Base-by-base conservation (phyloP, 2,797 vertebrate genomes). In the Limosa lapponica region DNA sequence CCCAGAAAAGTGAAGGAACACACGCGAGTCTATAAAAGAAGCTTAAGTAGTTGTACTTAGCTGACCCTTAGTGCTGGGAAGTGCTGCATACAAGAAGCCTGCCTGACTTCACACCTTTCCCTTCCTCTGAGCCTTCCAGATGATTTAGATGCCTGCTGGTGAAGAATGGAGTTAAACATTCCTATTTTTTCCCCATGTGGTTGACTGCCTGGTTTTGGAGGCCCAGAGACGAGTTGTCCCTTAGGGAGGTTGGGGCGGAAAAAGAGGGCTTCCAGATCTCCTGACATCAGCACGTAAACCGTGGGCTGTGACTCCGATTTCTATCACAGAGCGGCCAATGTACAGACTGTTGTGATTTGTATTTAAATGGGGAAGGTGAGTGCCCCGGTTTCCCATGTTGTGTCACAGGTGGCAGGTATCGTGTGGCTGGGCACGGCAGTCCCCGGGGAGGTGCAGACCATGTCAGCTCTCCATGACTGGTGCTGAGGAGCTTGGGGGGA, bases 401-500 rank as follows among this genome's bases (percentile, higher is more conserved):
- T 77, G 7, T 66, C 22, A 2, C 36, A 3, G 58, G 46, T 61
- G 10, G 44, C 22, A 55, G 51, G 17, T 67, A 13, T 62, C 6
- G 0, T 37, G 3, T 73, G 34, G 43, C 84, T 51, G 61, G 48
- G 51, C 37, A 24, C 13, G 51, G 55, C 67, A 39, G 39, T 57
- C 59, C 49, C n/a, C 1, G 2, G 20, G 52, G 82, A 81, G 52
- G 18, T 34, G 44, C 58, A n/a, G 41, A 17, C 49, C 14, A 0
- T 16, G 49, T 37, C 27, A 46, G 28, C 48, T 61, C 77, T 62
- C 25, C 10, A 6, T 0, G 2, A 2, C 51, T 41, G 32, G 55
- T 37, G 65, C 49, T 0, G 4, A 62, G 67, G 23, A 67, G 66
- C 37, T 67, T 0, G 46, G 0, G 28, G 19, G 17, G 44, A 78